A percentile compares a stretch with the other conserved stretches of the same genome.
These are phyloP conservation scores for Mesodorylaimus sp. DNA, from an alignment of 2,888 invertebrate species.

Conservation along the genomic window DNA sequence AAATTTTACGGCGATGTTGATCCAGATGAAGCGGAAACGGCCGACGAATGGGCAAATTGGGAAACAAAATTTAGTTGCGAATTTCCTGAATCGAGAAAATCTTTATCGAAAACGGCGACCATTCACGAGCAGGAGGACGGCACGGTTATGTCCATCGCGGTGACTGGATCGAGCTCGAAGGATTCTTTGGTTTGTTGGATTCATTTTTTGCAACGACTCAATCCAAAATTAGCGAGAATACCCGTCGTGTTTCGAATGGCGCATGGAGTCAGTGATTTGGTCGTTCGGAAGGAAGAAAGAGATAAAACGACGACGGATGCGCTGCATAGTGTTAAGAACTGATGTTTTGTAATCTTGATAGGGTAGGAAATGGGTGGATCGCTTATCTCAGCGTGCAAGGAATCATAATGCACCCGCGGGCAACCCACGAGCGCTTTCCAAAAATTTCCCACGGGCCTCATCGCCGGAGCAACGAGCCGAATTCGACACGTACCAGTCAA, in stretches of 20 bases:
- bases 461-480: too few relatives aligned
- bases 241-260: slow-evolving; percentile 65
- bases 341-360: too few relatives aligned
- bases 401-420: too few relatives aligned
- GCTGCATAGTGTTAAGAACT: too few relatives aligned
- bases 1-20: slow-evolving; percentile 3
- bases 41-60: slow-evolving; percentile 3
- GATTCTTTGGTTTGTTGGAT: slow-evolving; percentile 85
- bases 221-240: slow-evolving; percentile 50
- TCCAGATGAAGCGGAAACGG: not conserved
- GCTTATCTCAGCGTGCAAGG: too few relatives aligned
- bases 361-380: too few relatives aligned
- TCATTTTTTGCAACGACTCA: slow-evolving; percentile 52
- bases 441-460: too few relatives aligned
- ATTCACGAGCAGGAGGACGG: slow-evolving; percentile 86
- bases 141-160: slow-evolving; percentile 63
- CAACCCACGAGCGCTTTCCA: too few relatives aligned
- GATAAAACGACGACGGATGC: too few relatives aligned
- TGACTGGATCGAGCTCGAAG: slow-evolving; percentile 62
- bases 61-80: slow-evolving; percentile 4
- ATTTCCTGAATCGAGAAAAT: slow-evolving; percentile 5
- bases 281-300: too few relatives aligned
- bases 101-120: slow-evolving; percentile 39
- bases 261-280: not conserved
- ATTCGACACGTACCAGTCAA: too few relatives aligned